phyloP scores from a whole-genome alignment of 2,113 vertebrate species.

The Bos javanicus region DNA sequence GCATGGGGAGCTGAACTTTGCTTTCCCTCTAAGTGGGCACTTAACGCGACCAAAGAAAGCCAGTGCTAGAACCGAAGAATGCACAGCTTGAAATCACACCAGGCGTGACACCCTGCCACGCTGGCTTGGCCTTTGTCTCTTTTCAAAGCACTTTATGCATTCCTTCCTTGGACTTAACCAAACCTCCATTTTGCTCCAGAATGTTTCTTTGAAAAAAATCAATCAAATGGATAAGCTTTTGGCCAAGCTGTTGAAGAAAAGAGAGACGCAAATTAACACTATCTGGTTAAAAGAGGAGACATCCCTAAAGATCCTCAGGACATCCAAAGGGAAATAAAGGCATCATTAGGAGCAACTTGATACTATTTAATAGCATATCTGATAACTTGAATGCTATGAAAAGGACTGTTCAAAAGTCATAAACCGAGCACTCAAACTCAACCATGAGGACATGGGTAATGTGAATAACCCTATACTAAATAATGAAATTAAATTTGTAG shows the following conservation, averaged over 20 bases:
- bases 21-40: constrained; percentile 43
- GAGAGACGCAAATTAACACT: background rate
- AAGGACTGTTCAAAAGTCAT: background rate
- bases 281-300: background rate
- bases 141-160: constrained; percentile 38
- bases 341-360: background rate
- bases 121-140: background rate
- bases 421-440: background rate
- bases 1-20: constrained; percentile 11
- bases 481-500: background rate
- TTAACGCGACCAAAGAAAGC: background rate
- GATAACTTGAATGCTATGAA: background rate
- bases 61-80: background rate
- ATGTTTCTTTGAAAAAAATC: background rate
- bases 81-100: constrained; percentile 10
- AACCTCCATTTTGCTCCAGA: background rate
- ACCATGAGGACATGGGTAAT: background rate
- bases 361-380: background rate
- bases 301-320: background rate
- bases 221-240: background rate
- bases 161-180: background rate
- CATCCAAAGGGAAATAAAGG: background rate
- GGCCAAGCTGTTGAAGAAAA: background rate
- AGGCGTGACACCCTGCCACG: background rate
- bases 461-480: background rate